Conservation (phyloP, 2,113 vertebrate species). For the Tyrannus savana region DNA sequence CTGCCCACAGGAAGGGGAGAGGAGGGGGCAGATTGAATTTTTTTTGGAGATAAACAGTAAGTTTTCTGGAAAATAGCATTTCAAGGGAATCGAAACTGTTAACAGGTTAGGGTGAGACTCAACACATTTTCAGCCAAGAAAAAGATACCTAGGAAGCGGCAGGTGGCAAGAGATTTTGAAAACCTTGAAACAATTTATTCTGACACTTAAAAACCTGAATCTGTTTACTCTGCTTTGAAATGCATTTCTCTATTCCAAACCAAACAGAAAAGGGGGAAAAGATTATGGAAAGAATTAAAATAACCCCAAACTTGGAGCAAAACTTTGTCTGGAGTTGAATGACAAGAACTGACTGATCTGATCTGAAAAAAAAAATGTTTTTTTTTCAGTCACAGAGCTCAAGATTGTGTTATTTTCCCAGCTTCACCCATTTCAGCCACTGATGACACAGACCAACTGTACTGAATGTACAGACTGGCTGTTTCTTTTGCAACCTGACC, state of each 20-base stretch:
- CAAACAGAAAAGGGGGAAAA: background rate
- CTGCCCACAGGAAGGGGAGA: background rate
- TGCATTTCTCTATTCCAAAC: background rate
- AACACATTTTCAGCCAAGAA: background rate
- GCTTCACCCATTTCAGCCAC: background rate
- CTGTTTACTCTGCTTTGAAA: constrained; percentile 3
- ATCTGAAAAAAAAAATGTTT: background rate
- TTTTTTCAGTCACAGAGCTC: background rate
- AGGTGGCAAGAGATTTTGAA: background rate
- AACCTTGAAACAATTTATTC: background rate
- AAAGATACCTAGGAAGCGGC: background rate
- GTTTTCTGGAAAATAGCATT: background rate
- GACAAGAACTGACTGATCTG: background rate
- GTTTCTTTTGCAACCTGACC: background rate
- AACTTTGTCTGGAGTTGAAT: background rate
- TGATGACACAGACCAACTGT: background rate
- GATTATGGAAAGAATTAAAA: background rate
- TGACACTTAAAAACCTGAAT: background rate
- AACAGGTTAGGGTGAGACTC: background rate
- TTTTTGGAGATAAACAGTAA: background rate
- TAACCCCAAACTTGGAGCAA: background rate
- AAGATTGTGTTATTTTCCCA: background rate
- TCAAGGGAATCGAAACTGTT: background rate
- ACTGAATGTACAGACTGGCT: background rate
- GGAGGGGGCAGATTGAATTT: background rate